These are phyloP conservation scores for Sakesphorus luctuosus DNA, from an alignment of 2,113 vertebrate genomes.

Conservation along the genomic window DNA sequence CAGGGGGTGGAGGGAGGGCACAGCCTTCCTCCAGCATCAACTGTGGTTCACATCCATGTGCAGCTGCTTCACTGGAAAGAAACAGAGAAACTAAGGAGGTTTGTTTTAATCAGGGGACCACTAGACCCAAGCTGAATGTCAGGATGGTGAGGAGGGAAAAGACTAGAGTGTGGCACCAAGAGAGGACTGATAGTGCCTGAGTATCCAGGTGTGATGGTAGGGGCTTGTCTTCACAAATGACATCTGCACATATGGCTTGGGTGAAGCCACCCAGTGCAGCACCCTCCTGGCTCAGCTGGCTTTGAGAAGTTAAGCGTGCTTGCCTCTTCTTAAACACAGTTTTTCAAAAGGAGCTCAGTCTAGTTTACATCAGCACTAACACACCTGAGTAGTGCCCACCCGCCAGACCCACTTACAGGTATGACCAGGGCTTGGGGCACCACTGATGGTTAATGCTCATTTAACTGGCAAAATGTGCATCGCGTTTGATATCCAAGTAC, in stretches of 20 bases:
- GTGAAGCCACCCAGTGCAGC: not conserved
- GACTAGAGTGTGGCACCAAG: rapidly evolving
- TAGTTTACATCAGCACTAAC: not conserved
- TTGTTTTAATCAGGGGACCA: not conserved
- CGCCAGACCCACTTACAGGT: rapidly evolving
- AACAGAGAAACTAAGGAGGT: not conserved
- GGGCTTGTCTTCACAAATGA: not conserved
- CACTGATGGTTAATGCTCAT: not conserved
- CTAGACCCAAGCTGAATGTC: not conserved
- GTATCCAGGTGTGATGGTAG: not conserved
- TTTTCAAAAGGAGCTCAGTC: not conserved
- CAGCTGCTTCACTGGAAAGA: rapidly evolving
- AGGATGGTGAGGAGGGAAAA: not conserved
- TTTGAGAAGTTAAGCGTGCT: not conserved
- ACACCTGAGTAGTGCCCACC: not conserved
- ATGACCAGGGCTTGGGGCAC: not conserved
- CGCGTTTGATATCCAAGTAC: rapidly evolving
- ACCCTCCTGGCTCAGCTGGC: not conserved
- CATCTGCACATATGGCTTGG: not conserved
- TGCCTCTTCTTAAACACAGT: not conserved
- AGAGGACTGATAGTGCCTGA: not conserved
- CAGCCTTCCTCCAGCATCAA: rapidly evolving
- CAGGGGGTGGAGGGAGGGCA: not conserved
- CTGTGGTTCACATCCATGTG: rapidly evolving
- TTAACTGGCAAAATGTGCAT: not conserved